These are phyloP conservation scores for Umimayanthus chanpuru DNA, from an alignment of 92 coral and sea anemone genomes.

Conservation along the genomic window DNA sequence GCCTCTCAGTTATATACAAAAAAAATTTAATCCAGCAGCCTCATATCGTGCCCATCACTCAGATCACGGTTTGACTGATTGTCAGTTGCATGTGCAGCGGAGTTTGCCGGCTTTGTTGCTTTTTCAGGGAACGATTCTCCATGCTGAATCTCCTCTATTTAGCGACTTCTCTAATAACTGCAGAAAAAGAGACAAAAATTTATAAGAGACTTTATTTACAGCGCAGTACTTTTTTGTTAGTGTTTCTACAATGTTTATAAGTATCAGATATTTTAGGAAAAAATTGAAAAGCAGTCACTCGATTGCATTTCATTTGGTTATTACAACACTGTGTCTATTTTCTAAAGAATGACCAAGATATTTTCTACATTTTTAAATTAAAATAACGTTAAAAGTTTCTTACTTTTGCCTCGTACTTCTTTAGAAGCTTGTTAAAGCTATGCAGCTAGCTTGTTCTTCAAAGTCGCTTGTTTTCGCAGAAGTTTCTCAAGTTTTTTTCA, in stretches of 20 bases:
- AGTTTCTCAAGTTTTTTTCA: constrained; percentile 10
- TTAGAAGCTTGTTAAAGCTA: constrained; percentile 23
- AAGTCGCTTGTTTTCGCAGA: neutral
- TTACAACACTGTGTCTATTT: too few relatives aligned
- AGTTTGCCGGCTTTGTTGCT: neutral
- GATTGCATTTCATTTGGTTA: too few relatives aligned
- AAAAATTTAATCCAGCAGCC: neutral
- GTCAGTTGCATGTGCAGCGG: too few relatives aligned
- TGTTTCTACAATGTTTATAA: too few relatives aligned
- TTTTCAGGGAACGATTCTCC: neutral
- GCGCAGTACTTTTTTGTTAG: too few relatives aligned
- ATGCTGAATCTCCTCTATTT: neutral
- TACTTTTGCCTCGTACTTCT: constrained; percentile 34
- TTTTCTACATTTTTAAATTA: neutral
- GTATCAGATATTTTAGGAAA: too few relatives aligned
- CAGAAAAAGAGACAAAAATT: neutral
- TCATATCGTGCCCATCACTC: too few relatives aligned
- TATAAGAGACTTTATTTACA: neutral
- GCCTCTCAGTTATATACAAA: neutral
- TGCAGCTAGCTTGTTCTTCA: constrained; percentile 1
- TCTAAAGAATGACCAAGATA: neutral
- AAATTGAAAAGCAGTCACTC: too few relatives aligned
- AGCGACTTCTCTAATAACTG: neutral
- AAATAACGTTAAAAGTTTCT: neutral
- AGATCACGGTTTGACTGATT: too few relatives aligned